Base-by-base conservation (phyloP, 2,888 invertebrate genomes). In the Stenurella melanura region DNA sequence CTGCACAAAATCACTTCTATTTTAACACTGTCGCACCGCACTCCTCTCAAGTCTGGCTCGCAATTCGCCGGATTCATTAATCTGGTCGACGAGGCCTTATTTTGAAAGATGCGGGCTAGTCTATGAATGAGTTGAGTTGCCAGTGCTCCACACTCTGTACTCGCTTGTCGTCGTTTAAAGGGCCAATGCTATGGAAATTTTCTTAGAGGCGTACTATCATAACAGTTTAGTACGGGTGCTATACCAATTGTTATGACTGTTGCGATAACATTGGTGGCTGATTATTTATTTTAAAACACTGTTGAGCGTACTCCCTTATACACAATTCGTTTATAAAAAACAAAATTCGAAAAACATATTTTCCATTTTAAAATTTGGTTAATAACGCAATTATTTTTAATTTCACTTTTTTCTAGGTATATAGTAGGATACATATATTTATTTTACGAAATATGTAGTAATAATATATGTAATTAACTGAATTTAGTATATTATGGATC, bases 21-120 rank as follows among this genome's bases (percentile, higher is more conserved):
- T 50, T 50, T 50, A 50, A 50, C n/a, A 50, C 50, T 50, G 50
- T 50, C 50, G 50, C 50, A n/a, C 50, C 50, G 50, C 50, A 50
- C 50, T 50, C 50, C 50, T 50, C 50, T n/a, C 50, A 50, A 50
- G 50, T 50, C 50, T 50, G n/a, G 50, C 50, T 50, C 50, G 50
- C 50, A 50, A 50, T 50, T 50, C 50, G 50, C 50, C 50, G 50
- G 50, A 50, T 50, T 50, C 50, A 50, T 50, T 50, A 50, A 50
- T 50, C 50, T 50, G 50, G 50, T 50, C 50, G 64, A 19, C 64
- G 42, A 64, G 42, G 42, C 64, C 64, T 63, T 64, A 38, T 64
- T 64, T 64, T 42, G 42, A 64, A 64, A 64, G 64, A 64, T 64
- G 64, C 64, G 64, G 64, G 64, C 64, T 18, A 64, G 64, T 64